Evolutionary conservation across 2,113 vertebrate species (phyloP).

Genomic region (Pungitius pungitius): DNA sequence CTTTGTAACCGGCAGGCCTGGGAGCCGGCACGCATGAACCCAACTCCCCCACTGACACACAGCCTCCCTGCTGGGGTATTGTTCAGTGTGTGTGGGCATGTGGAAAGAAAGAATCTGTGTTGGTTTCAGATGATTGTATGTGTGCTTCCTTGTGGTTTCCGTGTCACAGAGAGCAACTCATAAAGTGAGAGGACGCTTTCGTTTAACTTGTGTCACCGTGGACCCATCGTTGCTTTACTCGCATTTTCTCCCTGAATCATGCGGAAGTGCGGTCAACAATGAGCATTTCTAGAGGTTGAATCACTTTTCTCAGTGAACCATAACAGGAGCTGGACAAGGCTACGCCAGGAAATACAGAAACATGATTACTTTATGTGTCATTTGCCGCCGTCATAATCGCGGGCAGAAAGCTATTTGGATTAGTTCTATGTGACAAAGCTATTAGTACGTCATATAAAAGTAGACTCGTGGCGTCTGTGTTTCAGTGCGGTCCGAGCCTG

Average conservation of each 20-base stretch:
- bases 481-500: constrained; percentile 33
- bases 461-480: background rate
- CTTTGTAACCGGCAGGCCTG: constrained; percentile 60
- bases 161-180: constrained; percentile 3
- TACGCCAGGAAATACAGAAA: constrained; percentile 3
- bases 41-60: constrained; percentile 56
- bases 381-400: background rate
- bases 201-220: constrained; percentile 43
- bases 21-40: constrained; percentile 52
- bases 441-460: background rate
- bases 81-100: constrained; percentile 71
- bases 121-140: constrained; percentile 13
- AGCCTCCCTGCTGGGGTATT: constrained; percentile 67
- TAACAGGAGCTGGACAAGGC: constrained; percentile 45
- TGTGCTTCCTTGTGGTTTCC: constrained; percentile 4
- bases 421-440: constrained; percentile 7
- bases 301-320: constrained; percentile 50
- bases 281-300: constrained; percentile 23
- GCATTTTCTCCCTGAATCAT: constrained; percentile 69
- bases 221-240: constrained; percentile 59
- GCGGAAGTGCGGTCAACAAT: constrained; percentile 64
- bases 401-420: background rate
- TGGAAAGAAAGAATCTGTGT: constrained; percentile 19
- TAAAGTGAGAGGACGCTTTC: constrained; percentile 57
- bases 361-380: background rate